Evolutionary conservation across 2,797 vertebrate genomes (phyloP).

Genomic region (Hypotaenidia philippensis): DNA sequence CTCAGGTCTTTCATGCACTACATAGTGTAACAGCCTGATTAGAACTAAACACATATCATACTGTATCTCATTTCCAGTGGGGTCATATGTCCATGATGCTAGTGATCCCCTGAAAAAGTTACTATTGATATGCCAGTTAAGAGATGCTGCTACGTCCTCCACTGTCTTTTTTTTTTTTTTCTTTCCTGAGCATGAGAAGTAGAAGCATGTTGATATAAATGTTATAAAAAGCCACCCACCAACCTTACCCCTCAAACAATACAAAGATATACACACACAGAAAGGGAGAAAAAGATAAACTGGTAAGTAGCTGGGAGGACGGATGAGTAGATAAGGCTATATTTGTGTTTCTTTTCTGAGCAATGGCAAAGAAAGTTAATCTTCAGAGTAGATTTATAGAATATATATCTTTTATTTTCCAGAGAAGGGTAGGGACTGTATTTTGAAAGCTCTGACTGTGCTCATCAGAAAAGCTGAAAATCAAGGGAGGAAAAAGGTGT

Average conservation of each 20-base stretch:
- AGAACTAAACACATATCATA: not conserved
- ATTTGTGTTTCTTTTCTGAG: constrained; percentile 22
- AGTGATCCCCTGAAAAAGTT: not conserved
- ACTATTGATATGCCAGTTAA: not conserved
- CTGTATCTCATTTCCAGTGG: not conserved
- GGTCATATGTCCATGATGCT: not conserved
- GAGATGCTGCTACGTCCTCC: not conserved
- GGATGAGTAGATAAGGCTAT: constrained; percentile 6
- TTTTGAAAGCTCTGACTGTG: constrained; percentile 30
- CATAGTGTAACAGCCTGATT: not conserved
- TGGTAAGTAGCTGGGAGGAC: constrained; percentile 2
- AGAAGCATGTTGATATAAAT: not conserved
- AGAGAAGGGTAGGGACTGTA: not conserved
- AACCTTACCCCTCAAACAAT: not conserved
- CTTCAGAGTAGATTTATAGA: not conserved
- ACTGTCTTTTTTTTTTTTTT: not conserved
- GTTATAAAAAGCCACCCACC: not conserved
- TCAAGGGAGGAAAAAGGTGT: not conserved
- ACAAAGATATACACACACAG: not conserved
- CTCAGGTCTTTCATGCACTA: not conserved
- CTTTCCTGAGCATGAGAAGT: not conserved
- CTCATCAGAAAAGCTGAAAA: constrained; percentile 46
- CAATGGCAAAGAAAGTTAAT: constrained; percentile 21
- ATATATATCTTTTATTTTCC: constrained; percentile 1
- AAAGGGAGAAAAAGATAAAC: not conserved